These are phyloP conservation scores for Branchipolynoe longqiensis DNA, from an alignment of 2,888 invertebrate species.

Conservation along the genomic window DNA sequence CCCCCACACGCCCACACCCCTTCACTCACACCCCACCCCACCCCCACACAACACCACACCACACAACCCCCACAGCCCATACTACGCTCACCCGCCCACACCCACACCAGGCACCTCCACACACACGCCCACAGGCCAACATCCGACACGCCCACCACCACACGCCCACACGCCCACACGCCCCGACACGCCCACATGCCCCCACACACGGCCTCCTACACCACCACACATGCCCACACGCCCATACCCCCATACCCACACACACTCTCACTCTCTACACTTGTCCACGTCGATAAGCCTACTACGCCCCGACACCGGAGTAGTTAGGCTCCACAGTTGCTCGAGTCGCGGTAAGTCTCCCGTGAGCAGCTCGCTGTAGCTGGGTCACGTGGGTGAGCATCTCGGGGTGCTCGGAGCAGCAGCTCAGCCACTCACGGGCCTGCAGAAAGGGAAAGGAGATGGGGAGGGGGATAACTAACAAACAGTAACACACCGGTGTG, in stretches of 20 bases:
- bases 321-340: constrained; percentile 12
- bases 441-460: too few species aligned
- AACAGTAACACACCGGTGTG: too few species aligned
- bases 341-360: neutral
- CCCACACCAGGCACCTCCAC: neutral
- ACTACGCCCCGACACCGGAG: constrained; percentile 18
- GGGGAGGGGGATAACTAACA: too few species aligned
- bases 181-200: neutral
- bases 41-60: too few species aligned
- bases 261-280: neutral
- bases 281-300: neutral
- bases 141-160: neutral
- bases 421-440: neutral
- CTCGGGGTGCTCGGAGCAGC: too few species aligned
- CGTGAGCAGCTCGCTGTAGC: neutral
- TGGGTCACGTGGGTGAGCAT: too few species aligned
- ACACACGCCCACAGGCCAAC: neutral
- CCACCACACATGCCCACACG: too few species aligned
- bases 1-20: too few species aligned
- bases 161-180: neutral
- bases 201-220: neutral
- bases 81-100: neutral
- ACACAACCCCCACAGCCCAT: neutral
- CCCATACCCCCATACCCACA: neutral
- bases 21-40: too few species aligned